phyloP scores from a whole-genome alignment of 2,113 vertebrate species.

The Protobothrops flavoviridis region DNA sequence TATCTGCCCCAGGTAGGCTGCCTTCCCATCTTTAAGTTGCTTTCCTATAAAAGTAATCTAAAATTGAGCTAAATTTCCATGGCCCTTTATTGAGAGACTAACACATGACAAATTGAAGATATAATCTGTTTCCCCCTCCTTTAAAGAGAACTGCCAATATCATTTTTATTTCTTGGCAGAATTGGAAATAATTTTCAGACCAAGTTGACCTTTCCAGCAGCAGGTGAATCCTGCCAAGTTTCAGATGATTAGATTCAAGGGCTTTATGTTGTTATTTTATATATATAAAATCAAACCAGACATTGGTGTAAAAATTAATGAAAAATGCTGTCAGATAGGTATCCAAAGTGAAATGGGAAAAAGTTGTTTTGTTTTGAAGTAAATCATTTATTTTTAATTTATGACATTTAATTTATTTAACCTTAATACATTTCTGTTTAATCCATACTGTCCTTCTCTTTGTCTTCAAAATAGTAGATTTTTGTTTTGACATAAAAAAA shows the following conservation, averaged over 20 bases:
- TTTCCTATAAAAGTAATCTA: not conserved
- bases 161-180: not conserved
- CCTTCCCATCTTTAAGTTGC: not conserved
- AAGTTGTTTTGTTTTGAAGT: not conserved
- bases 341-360: not conserved
- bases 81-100: not conserved
- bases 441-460: not conserved
- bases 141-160: not conserved
- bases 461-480: not conserved
- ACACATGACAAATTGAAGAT: not conserved
- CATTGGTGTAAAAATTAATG: not conserved
- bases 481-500: not conserved
- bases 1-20: not conserved
- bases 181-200: not conserved
- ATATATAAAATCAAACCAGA: not conserved
- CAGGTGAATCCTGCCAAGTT: not conserved
- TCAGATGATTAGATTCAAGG: not conserved
- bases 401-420: not conserved
- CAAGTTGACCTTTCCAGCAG: not conserved
- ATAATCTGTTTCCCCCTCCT: not conserved
- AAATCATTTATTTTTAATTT: not conserved
- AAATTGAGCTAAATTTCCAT: not conserved
- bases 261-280: not conserved
- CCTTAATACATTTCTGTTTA: not conserved
- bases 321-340: not conserved